Evolutionary conservation across 2,888 invertebrate species (phyloP), one percentile per base, ranked within the genome.

Genomic region (Chrysolina oricalcia): DNA sequence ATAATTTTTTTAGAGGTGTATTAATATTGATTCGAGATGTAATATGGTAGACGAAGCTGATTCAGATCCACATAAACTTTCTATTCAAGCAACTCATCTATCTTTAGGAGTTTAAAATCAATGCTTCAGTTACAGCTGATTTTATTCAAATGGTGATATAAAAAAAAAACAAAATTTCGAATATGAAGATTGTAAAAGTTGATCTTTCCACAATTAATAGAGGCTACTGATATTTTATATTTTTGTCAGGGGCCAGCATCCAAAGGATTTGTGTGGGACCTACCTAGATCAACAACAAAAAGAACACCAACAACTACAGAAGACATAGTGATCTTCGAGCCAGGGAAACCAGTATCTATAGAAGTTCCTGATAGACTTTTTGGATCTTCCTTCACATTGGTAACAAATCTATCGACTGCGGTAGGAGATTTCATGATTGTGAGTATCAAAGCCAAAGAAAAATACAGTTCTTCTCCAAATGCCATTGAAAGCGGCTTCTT

Each of bases 371-470:
- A 92, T 77, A 90, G 89, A 85, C 89, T 93, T 82, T 92, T 94
- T 87, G 93, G 93, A 67, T 91, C 92, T 15, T 92, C 93, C 85
- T 94, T 94, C 87, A 92, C 91, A 74, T 89, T 93, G 66, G 90
- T 94, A 81, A 93, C 93, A 83, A 91, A 91, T 81, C 89, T 93
- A 82, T 93, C 93, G 87, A 93, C 92, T 85, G 88, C 93, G 78
- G 87, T 93, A 82, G 93, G 93, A 48, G 92, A 92, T 83, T 91
- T 93, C 74, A 92, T 94, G 83, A 91, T 93, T 89, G 94, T 94
- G 89, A 88, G 88, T 87, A 68, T 53, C 64, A 8, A 40, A 35
- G 35, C 3, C 4, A 3, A 6, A 35, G n/a, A n/a, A n/a, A n/a
- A n/a, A n/a, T n/a, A n/a, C n/a, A n/a, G n/a, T n/a, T n/a, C n/a